phyloP scores from a whole-genome alignment of 2,797 vertebrate species.

The Silurus lanzhouensis region DNA sequence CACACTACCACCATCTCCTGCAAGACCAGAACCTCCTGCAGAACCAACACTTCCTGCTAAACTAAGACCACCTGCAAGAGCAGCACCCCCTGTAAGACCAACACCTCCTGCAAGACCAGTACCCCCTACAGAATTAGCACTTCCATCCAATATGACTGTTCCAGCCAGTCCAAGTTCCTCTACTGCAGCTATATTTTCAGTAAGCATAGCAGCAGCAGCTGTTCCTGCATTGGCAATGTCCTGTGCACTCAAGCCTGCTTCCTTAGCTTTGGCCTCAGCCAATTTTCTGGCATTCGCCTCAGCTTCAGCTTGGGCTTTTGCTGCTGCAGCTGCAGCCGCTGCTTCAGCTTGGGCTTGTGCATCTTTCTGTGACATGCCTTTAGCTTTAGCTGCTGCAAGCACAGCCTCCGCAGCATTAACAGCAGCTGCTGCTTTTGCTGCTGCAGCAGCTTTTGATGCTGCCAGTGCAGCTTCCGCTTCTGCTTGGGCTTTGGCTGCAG shows the following conservation, averaged over 20 bases:
- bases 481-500: constrained; percentile 55
- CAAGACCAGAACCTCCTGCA: constrained; percentile 13
- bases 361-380: constrained; percentile 44
- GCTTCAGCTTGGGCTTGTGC: constrained; percentile 63
- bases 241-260: constrained; percentile 30
- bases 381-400: constrained; percentile 41
- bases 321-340: constrained; percentile 50
- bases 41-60: constrained; percentile 1
- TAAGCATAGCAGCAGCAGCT: constrained; percentile 19
- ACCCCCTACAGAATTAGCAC: neutral
- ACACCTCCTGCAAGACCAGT: constrained; percentile 16
- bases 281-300: constrained; percentile 57
- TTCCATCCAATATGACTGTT: neutral
- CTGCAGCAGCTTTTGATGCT: constrained; percentile 37
- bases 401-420: constrained; percentile 44
- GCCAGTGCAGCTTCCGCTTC: constrained; percentile 62
- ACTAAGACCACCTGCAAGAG: neutral
- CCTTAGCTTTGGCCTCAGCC: constrained; percentile 50
- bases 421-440: constrained; percentile 32
- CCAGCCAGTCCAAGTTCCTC: constrained; percentile 19
- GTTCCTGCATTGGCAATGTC: constrained; percentile 42
- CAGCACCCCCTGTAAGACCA: neutral
- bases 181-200: constrained; percentile 9
- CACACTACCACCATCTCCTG: neutral
- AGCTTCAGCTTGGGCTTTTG: constrained; percentile 53